Base-by-base conservation (phyloP, 2,888 invertebrate genomes). In the Xestoiulus laeticollis region DNA sequence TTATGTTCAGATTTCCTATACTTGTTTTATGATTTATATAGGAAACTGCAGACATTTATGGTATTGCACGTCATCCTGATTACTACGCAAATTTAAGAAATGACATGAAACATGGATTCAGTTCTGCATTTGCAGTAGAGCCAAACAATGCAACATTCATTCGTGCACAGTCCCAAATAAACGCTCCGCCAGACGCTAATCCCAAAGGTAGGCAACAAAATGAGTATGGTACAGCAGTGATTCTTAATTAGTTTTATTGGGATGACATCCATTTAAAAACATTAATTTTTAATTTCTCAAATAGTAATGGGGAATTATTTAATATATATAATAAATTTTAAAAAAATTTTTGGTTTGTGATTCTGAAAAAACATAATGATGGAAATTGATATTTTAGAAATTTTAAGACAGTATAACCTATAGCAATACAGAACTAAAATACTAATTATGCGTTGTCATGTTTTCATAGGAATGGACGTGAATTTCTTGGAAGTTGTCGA, bases 401-500 rank as follows among this genome's bases (percentile, higher is more conserved):
- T n/a, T n/a, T n/a, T n/a, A n/a, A n/a, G n/a, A n/a, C n/a, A n/a
- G n/a, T n/a, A n/a, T n/a, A n/a, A n/a, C n/a, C n/a, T n/a, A n/a
- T n/a, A n/a, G n/a, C n/a, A 44, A 44, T 44, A 44, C 0, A 44
- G 44, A 44, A 44, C 44, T 12, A 44, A 12, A 12, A 12, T 8
- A 44, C 2, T 14, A 44, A 44, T 44, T 44, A 2, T 44, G 44
- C 14, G 14, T 14, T 12, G 8, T 44, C 8, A 44, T 78, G 10
- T 26, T 78, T 16, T 90, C 86, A 83, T 89, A 89, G 87, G 43
- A 5, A 44, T 30, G 43, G 89, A 92, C 1, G 89, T 91, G 59
- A 92, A 93, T 22, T 94, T 92, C 90, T 90, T 94, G 85, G 94
- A 94, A 91, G 92, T 94, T n/a, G 92, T 93, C 32, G 94, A 94